These are phyloP conservation scores for Sebastolobus alascanus DNA, from an alignment of 2,797 vertebrate species.

Conservation along the genomic window DNA sequence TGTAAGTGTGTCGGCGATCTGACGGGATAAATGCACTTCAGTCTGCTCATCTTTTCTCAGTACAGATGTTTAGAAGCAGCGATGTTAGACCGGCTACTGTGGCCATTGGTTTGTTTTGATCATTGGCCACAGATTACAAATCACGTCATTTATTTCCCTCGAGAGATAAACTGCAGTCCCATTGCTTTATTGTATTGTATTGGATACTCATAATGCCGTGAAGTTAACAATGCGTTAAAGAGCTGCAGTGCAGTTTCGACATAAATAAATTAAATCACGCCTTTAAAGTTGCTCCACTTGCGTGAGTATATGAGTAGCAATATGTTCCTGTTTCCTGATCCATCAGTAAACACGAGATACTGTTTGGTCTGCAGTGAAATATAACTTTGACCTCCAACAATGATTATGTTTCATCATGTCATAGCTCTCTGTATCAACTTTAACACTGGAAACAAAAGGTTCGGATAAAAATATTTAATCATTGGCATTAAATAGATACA, in stretches of 20 bases:
- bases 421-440: not conserved
- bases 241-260: too few species aligned
- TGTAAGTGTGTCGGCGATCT: not conserved
- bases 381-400: not conserved
- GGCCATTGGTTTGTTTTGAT: not conserved
- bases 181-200: too few species aligned
- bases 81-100: not conserved
- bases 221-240: too few species aligned
- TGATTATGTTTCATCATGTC: not conserved
- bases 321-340: not conserved
- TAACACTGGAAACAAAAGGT: not conserved
- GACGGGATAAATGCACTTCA: not conserved
- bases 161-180: not conserved
- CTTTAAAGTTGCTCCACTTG: too few species aligned
- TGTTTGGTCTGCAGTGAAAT: not conserved
- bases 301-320: too few species aligned
- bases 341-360: not conserved
- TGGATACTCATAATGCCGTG: too few species aligned
- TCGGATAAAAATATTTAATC: conserved; percentile 17
- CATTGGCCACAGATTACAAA: not conserved
- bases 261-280: too few species aligned
- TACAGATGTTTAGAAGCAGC: not conserved
- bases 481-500: conserved; percentile 42
- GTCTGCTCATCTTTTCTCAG: not conserved
- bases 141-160: not conserved